Conservation (phyloP, 2,888 invertebrate species). For the Ornithoptera priamus region DNA sequence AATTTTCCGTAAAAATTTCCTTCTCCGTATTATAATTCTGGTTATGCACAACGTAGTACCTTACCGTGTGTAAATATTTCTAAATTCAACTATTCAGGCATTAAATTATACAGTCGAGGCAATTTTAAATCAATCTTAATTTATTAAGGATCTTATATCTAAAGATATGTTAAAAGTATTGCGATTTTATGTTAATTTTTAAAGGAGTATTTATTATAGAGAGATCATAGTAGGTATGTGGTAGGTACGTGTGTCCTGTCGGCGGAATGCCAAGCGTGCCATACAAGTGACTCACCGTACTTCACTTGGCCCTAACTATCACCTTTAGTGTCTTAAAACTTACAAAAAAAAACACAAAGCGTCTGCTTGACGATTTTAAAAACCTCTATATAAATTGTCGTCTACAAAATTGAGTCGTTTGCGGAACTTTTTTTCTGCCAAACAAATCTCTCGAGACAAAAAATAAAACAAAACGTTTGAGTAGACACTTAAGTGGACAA, state of each 20-base stretch:
- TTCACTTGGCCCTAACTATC: conserved; percentile 43
- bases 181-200: conserved; percentile 39
- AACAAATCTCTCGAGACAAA: conserved; percentile 5
- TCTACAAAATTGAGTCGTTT: conserved; percentile 13
- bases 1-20: not conserved
- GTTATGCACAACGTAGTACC: no score
- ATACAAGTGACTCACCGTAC: conserved; percentile 61
- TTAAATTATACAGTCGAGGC: not conserved
- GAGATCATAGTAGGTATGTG: conserved; percentile 48
- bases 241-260: conserved; percentile 52
- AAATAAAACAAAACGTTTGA: conserved; percentile 9
- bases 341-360: conserved; percentile 21
- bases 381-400: conserved; percentile 11
- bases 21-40: no score
- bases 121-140: not conserved
- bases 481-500: conserved; percentile 15
- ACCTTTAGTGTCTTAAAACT: conserved; percentile 44
- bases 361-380: conserved; percentile 14
- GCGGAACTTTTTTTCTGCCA: conserved; percentile 17
- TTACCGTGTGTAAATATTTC: not conserved
- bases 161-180: conserved; percentile 36
- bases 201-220: conserved; percentile 40
- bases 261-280: conserved; percentile 60
- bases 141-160: conserved; percentile 37
- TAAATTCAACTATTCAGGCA: not conserved